Evolutionary conservation across 2,888 invertebrate species (phyloP), one percentile per base, ranked within the genome.

Genomic region (Chaetoderma sp.): DNA sequence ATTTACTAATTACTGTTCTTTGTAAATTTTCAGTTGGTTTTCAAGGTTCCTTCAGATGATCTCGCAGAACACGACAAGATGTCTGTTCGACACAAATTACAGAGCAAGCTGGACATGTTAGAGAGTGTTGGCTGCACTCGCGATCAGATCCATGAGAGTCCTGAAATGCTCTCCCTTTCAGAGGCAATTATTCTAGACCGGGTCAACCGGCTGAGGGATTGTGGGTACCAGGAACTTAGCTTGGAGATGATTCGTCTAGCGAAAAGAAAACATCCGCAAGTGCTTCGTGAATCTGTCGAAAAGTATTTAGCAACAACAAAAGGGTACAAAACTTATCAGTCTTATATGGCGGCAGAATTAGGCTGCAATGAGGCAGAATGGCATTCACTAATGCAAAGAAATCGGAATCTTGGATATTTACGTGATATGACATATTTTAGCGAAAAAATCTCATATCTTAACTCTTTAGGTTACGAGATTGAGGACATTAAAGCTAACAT

Each of bases 81-180:
- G 16, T 28, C 36, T 36, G 60, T 8, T 1, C 62, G 65, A 21
- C 56, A 62, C 47, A 56, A 55, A 23, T 54, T 68, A 5, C 57
- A 60, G 45, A 60, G 60, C n/a, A 66, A 65, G 27, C 59, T 69
- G 6, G 69, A 63, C 28, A 63, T 59, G 0, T 61, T 69, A 10
- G 61, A 60, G 23, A 60, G 49, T 18, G 25, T 69, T 4, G 69
- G 69, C 1, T 66, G 66, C 25, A 49, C 66, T 39, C 30, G 63
- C 39, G 63, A 66, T 13, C 49, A 66, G 32, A 55, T 69, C n/a
- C 65, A 63, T 47, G 45, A 63, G 33, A 50, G 44, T 49, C 63
- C 66, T 5, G 52, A 66, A 16, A 57, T 69, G 5, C 63, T 69
- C 1, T 54, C 45, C n/a, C 55, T 66, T 21, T 16, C 57, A 1